These are phyloP conservation scores for Bicyclus anynana DNA, from an alignment of 1,140 invertebrate genomes.

Conservation along the genomic window DNA sequence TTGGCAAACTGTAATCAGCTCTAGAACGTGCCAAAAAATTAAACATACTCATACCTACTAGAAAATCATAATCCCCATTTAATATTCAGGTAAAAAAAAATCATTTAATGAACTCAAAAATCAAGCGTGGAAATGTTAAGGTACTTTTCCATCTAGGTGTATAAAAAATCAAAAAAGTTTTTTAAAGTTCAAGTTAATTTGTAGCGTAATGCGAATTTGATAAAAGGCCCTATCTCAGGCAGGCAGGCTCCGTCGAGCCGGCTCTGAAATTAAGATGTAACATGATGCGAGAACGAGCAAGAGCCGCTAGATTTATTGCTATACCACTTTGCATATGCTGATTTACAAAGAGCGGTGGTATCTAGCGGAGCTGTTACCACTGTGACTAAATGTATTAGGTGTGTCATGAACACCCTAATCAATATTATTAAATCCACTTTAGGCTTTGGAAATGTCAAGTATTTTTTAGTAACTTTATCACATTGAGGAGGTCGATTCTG, in stretches of 20 bases:
- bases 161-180: constrained; percentile 11
- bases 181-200: constrained; percentile 67
- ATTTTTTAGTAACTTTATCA: too few relatives aligned
- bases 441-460: too few relatives aligned
- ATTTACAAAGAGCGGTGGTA: constrained; percentile 73
- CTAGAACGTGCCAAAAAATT: too few relatives aligned
- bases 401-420: not conserved
- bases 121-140: too few relatives aligned
- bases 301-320: constrained; percentile 77
- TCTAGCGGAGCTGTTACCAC: constrained; percentile 36
- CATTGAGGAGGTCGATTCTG: too few relatives aligned
- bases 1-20: too few relatives aligned
- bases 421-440: too few relatives aligned
- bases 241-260: constrained; percentile 67
- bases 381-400: not conserved
- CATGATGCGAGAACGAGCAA: constrained; percentile 79
- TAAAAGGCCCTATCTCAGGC: constrained; percentile 73
- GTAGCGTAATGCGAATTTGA: constrained; percentile 72
- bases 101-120: too few relatives aligned
- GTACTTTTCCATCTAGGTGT: too few relatives aligned
- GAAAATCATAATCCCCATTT: too few relatives aligned
- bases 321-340: constrained; percentile 79
- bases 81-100: too few relatives aligned
- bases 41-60: too few relatives aligned
- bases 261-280: constrained; percentile 79